These are phyloP conservation scores for Drosophila nr. perissopoda DNA, from an alignment of 2,888 invertebrate genomes.

Conservation along the genomic window DNA sequence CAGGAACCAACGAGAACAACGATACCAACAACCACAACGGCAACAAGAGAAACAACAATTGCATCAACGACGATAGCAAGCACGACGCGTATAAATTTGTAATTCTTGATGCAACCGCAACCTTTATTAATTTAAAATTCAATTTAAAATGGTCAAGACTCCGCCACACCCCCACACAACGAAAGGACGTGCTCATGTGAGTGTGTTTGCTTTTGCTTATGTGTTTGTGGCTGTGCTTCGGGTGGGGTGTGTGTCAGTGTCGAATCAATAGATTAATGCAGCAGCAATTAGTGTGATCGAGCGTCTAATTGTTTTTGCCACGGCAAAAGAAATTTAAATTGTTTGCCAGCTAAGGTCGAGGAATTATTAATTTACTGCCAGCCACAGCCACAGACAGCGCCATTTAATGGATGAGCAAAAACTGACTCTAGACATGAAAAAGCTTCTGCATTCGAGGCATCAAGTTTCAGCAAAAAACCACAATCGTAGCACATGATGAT, in stretches of 20 bases:
- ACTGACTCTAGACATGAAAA: background rate
- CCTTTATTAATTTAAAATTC: slow-evolving; percentile 83
- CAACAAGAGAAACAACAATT: slow-evolving; percentile 16
- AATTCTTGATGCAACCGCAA: slow-evolving; percentile 79
- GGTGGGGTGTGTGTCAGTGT: slow-evolving; percentile 14
- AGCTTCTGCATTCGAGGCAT: slow-evolving; percentile 29
- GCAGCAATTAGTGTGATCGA: slow-evolving; percentile 73
- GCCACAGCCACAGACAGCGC: slow-evolving; percentile 19
- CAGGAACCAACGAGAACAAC: slow-evolving; percentile 53
- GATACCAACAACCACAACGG: slow-evolving; percentile 27
- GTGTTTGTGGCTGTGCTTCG: slow-evolving; percentile 2
- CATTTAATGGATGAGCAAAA: slow-evolving; percentile 8
- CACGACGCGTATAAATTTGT: slow-evolving; percentile 80
- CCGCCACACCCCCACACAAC: slow-evolving; percentile 18
- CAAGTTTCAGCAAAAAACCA: slow-evolving; percentile 21
- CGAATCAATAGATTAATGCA: slow-evolving; percentile 77
- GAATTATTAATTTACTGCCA: slow-evolving; percentile 65
- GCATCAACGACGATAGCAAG: slow-evolving; percentile 41
- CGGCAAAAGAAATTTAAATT: slow-evolving; percentile 58
- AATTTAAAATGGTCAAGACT: slow-evolving; percentile 78
- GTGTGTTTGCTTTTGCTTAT: slow-evolving; percentile 1
- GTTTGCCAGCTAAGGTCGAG: slow-evolving; percentile 48
- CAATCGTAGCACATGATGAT: slow-evolving; percentile 4
- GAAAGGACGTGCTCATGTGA: slow-evolving; percentile 24
- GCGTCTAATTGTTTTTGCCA: slow-evolving; percentile 78